phyloP scores from a whole-genome alignment of 23 tunicate genomes.

The Phallusia fumigata region DNA sequence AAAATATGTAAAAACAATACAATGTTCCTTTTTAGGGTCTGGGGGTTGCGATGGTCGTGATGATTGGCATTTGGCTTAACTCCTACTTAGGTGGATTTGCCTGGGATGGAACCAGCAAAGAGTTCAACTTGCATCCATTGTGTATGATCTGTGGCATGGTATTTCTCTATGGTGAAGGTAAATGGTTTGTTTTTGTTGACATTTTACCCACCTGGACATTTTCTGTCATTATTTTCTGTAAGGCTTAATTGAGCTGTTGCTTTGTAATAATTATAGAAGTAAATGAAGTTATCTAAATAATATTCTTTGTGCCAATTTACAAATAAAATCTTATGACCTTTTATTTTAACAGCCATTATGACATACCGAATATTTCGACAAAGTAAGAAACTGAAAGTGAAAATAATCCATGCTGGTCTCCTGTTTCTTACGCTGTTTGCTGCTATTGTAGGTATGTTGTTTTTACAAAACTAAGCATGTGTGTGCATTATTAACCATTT shows the following conservation, averaged over 20 bases:
- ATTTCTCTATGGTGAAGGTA: slow-evolving; percentile 92
- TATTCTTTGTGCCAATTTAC: too few species aligned
- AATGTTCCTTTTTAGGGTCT: slow-evolving; percentile 28
- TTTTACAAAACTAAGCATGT: neutral
- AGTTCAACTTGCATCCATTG: slow-evolving; percentile 89
- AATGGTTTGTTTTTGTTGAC: too few species aligned
- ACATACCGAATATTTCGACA: slow-evolving; percentile 68
- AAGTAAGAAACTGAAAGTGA: slow-evolving; percentile 59
- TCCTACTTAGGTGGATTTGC: slow-evolving; percentile 80
- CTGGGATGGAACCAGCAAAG: slow-evolving; percentile 89
- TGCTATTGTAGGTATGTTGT: slow-evolving; percentile 59
- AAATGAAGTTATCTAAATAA: too few species aligned
- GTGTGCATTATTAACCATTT: too few species aligned
- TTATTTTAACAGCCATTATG: slow-evolving; percentile 51
- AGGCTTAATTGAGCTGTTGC: neutral
- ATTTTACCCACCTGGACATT: neutral
- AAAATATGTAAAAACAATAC: neutral
- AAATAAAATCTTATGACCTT: too few species aligned
- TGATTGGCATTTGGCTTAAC: slow-evolving; percentile 73
- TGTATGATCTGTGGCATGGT: slow-evolving; percentile 92
- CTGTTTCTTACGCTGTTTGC: slow-evolving; percentile 61
- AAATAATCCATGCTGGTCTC: slow-evolving; percentile 68
- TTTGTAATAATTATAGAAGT: neutral
- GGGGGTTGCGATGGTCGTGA: slow-evolving; percentile 70
- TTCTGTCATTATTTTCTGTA: neutral